Evolutionary conservation across 2,888 invertebrate genomes (phyloP).

Genomic region (Hyposoter dolosus): DNA sequence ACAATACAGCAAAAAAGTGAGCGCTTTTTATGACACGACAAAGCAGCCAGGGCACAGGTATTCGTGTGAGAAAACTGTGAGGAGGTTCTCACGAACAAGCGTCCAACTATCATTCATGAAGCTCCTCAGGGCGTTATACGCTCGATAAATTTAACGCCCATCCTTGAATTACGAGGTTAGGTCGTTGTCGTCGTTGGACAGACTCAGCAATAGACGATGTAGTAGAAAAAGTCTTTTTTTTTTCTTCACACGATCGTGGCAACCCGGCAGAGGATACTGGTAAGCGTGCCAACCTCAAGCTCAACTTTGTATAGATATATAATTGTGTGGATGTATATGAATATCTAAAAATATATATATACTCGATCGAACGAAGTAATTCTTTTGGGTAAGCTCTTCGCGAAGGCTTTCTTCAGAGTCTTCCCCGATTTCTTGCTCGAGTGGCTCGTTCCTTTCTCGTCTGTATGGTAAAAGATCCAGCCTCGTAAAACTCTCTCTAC

Average conservation of each 20-base stretch:
- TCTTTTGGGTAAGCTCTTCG: slow-evolving; percentile 65
- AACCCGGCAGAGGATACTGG: slow-evolving; percentile 39
- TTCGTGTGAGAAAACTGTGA: not conserved
- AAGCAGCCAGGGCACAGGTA: not conserved
- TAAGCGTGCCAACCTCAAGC: slow-evolving; percentile 40
- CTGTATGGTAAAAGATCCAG: slow-evolving; percentile 67
- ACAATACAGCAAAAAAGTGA: not conserved
- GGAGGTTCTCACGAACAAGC: slow-evolving; percentile 41
- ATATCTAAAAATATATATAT: slow-evolving; percentile 1
- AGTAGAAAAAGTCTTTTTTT: slow-evolving; percentile 26
- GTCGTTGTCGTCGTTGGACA: slow-evolving; percentile 51
- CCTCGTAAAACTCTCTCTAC: slow-evolving; percentile 55
- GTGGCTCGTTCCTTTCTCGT: slow-evolving; percentile 68
- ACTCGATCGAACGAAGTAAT: slow-evolving; percentile 61
- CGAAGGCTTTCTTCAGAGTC: slow-evolving; percentile 49
- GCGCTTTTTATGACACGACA: slow-evolving; percentile 8
- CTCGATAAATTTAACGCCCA: slow-evolving; percentile 66
- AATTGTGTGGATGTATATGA: not conserved
- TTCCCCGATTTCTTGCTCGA: slow-evolving; percentile 65
- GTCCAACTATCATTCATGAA: slow-evolving; percentile 49
- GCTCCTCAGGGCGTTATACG: slow-evolving; percentile 28
- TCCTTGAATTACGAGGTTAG: slow-evolving; percentile 62
- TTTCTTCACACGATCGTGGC: slow-evolving; percentile 45
- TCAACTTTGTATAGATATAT: not conserved
- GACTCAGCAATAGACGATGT: slow-evolving; percentile 50